Base-by-base conservation (phyloP, 2,797 vertebrate genomes). In the Lepus oiostolus region DNA sequence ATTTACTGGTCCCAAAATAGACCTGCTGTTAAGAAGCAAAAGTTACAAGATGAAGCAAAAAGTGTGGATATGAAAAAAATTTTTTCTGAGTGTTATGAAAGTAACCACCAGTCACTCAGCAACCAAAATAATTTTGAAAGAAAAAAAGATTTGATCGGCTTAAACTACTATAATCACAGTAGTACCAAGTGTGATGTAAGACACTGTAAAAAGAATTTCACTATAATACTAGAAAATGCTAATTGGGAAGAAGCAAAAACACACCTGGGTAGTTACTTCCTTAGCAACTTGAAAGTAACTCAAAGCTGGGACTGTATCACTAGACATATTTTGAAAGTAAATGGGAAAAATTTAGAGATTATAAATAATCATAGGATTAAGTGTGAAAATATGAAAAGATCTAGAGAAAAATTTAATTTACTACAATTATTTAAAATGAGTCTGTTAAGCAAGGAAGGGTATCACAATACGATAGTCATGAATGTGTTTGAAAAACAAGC, bases 41-140 rank as follows among this genome's bases (percentile, higher is more conserved):
- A 97, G 82, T 32, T 91, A 22, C 85, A 96, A 85, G 95, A 86
- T 91, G 0, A 62, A 85, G 30, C 86, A 94, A 97, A 35, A 28
- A 21, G 0, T 54, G 5, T 65, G 70, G 84, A 65, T 22, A 75
- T 19, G 26, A 63, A 91, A 93, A 87, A 62, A 24, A 7, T 4
- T 67, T 67, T 94, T 84, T n/a, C 91, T 58, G 50, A 91, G n/a
- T 50, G 26, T 86, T 47, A 26, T 63, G 86, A 82, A 89, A 93
- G 86, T 91, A 86, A 81, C 28, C 28, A 50, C 19, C 75, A 62
- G 63, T 91, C 93, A 81, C n/a, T 54, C 71, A 63, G 92, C 47
- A 83, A 67, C 67, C 90, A 52, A 62, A 93, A 75, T 32, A 47
- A 30, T 71, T 71, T 54, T 19, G 85, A 32, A 70, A 79, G 50